Base-by-base conservation (phyloP, 2,888 invertebrate genomes). In the Scaptomyza parva region DNA sequence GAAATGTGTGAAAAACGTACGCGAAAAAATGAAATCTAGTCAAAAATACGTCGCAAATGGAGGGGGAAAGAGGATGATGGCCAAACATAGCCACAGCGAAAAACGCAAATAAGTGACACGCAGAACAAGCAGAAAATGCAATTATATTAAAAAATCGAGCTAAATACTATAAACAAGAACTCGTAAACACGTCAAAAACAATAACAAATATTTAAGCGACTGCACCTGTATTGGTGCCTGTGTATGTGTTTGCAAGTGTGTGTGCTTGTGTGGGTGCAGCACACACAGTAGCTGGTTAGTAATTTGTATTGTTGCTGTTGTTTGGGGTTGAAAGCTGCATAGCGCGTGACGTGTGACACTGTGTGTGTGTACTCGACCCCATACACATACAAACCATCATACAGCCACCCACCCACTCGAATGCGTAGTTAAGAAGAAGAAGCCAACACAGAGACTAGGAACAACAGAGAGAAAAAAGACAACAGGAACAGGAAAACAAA, bases 21-120 rank as follows among this genome's bases (percentile, higher is more conserved):
- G 48, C 53, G 72, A 84, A 86, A 81, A 78, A 61, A 81, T 86
- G 81, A 82, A 84, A 78, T 78, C 76, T 86, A 82, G 78, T 85
- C 76, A 81, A 59, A 63, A 62, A 68, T 76, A 86, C 63, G 68
- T 71, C 67, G 84, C 48, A 62, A 78, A 76, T 73, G 76, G 65
- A 57, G 43, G 67, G 78, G 76, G 76, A 68, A 65, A 76, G 76
- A 65, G 58, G 69, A 63, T 76, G 62, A 63, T 69, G 78, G 74
- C 74, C 64, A 72, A 75, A 75, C 77, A 72, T 76, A 78, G 74
- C 48, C 48, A 75, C 39, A 75, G 60, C 62, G 76, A 81, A 86
- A 78, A 84, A 76, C 83, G 76, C 71, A 84, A 87, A 86, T 76
- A 73, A 82, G 80, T 87, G 88, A 87, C 84, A 88, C 80, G 88